These are phyloP conservation scores for Oncopodura yosiiana DNA, from an alignment of 1,140 invertebrate genomes.

Conservation along the genomic window DNA sequence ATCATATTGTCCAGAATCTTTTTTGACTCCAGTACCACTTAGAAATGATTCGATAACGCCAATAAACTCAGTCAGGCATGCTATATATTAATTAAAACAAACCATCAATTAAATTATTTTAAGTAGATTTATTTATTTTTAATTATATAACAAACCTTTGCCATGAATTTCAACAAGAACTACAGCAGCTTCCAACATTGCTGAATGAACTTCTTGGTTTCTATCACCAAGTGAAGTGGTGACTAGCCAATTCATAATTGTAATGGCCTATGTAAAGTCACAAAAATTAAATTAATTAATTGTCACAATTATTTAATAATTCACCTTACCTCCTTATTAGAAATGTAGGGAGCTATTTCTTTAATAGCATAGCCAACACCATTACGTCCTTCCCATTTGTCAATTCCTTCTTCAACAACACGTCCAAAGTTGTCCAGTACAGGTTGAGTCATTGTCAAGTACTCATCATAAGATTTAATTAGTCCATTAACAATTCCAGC, in stretches of 20 bases:
- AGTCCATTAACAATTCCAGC: conserved; percentile 58
- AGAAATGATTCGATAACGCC: conserved; percentile 84
- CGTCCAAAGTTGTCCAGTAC: conserved; percentile 85
- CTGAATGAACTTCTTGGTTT: conserved; percentile 64
- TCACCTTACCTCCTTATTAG: conserved; percentile 43
- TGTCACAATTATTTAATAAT: background rate
- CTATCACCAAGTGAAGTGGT: conserved; percentile 76
- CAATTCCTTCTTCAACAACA: conserved; percentile 68
- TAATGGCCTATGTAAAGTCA: conserved; percentile 3
- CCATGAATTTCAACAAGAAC: conserved; percentile 83
- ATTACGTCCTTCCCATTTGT: conserved; percentile 76
- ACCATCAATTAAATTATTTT: conserved; percentile 9
- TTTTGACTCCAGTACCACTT: conserved; percentile 76
- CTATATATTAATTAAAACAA: conserved; percentile 27
- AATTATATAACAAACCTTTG: conserved; percentile 48
- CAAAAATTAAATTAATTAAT: background rate
- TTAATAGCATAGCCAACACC: conserved; percentile 74
- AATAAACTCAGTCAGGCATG: conserved; percentile 56
- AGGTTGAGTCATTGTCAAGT: conserved; percentile 71
- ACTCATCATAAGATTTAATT: conserved; percentile 48
- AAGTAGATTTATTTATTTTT: conserved; percentile 6
- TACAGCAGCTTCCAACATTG: conserved; percentile 90
- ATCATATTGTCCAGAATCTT: conserved; percentile 83
- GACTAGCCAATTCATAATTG: conserved; percentile 57
- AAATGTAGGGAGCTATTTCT: conserved; percentile 59